phyloP scores from a whole-genome alignment of 2,797 vertebrate species.

The Eremophila alpestris region DNA sequence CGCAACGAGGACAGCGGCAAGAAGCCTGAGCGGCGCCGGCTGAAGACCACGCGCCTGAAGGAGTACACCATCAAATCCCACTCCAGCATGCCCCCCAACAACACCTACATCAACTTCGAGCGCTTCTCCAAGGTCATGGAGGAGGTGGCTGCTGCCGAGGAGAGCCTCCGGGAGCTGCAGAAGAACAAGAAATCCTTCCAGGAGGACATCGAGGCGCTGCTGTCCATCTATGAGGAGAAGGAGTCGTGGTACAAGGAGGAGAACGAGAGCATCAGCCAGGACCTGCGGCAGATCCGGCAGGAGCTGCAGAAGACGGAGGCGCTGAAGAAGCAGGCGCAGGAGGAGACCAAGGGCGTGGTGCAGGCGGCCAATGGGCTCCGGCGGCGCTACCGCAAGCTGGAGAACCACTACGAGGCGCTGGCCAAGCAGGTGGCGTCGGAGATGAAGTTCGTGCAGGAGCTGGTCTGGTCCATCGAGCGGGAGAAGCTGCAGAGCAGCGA shows the following conservation, averaged over 20 bases:
- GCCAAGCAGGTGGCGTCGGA: constrained; percentile 91
- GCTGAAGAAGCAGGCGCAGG: constrained; percentile 89
- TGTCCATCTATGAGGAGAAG: constrained; percentile 95
- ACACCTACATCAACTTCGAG: constrained; percentile 98
- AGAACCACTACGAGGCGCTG: constrained; percentile 90
- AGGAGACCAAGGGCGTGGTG: constrained; percentile 83
- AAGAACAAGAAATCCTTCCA: constrained; percentile 88
- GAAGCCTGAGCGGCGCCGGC: constrained; percentile 89
- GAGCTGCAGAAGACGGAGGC: constrained; percentile 89
- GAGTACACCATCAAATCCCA: constrained; percentile 99
- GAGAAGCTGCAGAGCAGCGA: constrained; percentile 77
- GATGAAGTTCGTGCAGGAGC: constrained; percentile 93
- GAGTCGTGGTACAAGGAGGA: constrained; percentile 96
- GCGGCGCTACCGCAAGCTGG: constrained; percentile 88
- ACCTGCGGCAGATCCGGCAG: constrained; percentile 87
- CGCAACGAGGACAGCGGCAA: constrained; percentile 89
- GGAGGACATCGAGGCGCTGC: constrained; percentile 90
- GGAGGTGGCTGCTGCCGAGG: constrained; percentile 89
- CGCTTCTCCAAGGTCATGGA: constrained; percentile 96
- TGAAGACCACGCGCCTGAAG: constrained; percentile 95
- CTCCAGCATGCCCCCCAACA: constrained; percentile 99
- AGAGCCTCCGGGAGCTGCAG: constrained; percentile 88
- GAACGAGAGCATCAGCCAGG: constrained; percentile 88
- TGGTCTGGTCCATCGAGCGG: constrained; percentile 85
- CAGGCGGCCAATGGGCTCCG: constrained; percentile 87